phyloP scores from a whole-genome alignment of 2,888 invertebrate species.

The Caenorhabditis sp. region DNA sequence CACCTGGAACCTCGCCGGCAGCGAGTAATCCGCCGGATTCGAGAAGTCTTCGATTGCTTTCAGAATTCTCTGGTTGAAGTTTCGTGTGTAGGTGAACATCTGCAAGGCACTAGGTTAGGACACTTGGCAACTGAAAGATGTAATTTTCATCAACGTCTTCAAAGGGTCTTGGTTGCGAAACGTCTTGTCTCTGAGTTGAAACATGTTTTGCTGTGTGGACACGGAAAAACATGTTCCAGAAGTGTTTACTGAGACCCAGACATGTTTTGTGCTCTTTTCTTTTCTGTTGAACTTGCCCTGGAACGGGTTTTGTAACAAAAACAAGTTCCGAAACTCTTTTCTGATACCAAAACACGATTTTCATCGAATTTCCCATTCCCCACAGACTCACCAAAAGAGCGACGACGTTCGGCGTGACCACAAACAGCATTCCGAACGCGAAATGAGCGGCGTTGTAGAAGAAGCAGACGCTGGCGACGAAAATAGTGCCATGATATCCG shows the following conservation, averaged over 20 bases:
- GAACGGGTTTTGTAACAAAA: too few species aligned
- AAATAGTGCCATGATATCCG: conserved; percentile 5
- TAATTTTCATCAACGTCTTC: too few species aligned
- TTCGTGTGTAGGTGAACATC: conserved; percentile 24
- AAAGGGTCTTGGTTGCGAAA: too few species aligned
- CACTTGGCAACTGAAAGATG: neutral
- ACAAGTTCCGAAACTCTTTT: too few species aligned
- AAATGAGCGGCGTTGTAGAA: conserved; percentile 36
- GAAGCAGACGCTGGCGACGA: conserved; percentile 6
- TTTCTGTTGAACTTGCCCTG: too few species aligned
- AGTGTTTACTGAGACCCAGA: too few species aligned
- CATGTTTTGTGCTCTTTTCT: too few species aligned
- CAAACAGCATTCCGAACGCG: conserved; percentile 12
- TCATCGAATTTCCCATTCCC: too few species aligned
- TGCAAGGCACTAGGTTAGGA: neutral
- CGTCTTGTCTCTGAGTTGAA: too few species aligned
- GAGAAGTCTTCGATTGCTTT: conserved; percentile 13
- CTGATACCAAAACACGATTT: too few species aligned
- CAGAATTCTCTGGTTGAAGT: conserved; percentile 15
- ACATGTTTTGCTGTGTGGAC: too few species aligned
- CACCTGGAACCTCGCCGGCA: conserved; percentile 36
- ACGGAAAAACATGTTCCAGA: too few species aligned
- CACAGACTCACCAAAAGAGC: conserved; percentile 23
- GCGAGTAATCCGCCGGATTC: conserved; percentile 18
- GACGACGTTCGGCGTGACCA: conserved; percentile 25